Conservation (phyloP, 2,113 vertebrate species). For the Plectropomus leopardus region DNA sequence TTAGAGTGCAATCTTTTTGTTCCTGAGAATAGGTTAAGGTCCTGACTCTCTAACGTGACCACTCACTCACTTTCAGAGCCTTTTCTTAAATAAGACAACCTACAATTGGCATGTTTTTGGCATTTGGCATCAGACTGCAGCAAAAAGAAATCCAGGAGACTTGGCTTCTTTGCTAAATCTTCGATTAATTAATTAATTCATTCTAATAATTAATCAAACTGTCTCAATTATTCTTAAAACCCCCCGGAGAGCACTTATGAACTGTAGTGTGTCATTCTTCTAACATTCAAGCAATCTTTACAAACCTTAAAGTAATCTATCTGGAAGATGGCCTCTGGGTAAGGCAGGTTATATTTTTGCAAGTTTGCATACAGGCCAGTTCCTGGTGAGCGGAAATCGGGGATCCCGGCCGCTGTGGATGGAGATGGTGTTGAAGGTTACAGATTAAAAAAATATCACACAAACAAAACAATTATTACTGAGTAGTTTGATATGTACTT, state of each 20-base stretch:
- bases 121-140: background rate
- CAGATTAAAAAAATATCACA: background rate
- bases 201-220: background rate
- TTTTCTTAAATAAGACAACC: background rate
- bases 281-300: background rate
- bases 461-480: background rate
- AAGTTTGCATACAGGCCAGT: conserved; percentile 93
- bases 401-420: conserved; percentile 90
- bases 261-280: accelerated
- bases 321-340: conserved; percentile 95
- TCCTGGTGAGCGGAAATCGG: conserved; percentile 93
- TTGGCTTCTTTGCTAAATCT: background rate
- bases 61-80: background rate
- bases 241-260: background rate
- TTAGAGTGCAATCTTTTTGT: background rate
- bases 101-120: background rate
- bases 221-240: no score
- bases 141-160: background rate
- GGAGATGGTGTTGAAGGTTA: background rate
- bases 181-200: no score
- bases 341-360: conserved; percentile 91
- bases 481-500: background rate
- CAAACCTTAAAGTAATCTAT: conserved; percentile 92
- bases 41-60: background rate
- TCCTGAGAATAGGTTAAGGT: background rate